A percentile compares a stretch with the other conserved stretches of the same genome.
Conservation (phyloP, 2,113 vertebrate genomes). For the Phoenicopterus ruber region DNA sequence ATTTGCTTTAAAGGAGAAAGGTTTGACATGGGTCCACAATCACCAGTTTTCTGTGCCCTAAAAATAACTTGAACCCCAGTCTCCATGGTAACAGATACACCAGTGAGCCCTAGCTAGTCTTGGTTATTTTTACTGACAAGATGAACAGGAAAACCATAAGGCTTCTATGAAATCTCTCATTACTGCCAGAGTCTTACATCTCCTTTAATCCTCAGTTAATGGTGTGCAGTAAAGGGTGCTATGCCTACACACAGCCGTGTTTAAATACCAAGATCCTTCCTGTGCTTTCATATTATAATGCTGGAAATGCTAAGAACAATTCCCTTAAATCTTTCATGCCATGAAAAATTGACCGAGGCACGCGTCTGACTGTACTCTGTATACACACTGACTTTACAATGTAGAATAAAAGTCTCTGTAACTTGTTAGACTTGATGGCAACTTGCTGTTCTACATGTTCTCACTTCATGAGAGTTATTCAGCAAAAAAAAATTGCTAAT, state of each 20-base stretch:
- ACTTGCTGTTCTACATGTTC: background rate
- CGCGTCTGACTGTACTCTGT: background rate
- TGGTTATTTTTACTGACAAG: slow-evolving; percentile 37
- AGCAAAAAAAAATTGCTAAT: background rate
- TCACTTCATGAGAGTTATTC: background rate
- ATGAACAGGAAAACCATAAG: slow-evolving; percentile 5
- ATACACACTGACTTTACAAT: background rate
- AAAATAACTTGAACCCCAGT: slow-evolving; percentile 37
- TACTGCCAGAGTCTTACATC: background rate
- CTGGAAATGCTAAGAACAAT: background rate
- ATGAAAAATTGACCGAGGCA: background rate
- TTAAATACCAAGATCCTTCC: background rate
- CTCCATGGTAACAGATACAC: slow-evolving; percentile 39
- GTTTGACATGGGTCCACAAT: background rate
- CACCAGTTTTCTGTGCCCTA: background rate
- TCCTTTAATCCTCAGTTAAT: slow-evolving; percentile 22
- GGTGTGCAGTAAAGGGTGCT: background rate
- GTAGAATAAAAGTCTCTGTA: background rate
- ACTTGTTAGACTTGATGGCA: background rate
- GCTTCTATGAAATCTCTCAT: slow-evolving; percentile 13
- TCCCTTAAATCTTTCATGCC: background rate
- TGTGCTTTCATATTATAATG: background rate
- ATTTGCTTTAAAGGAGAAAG: background rate
- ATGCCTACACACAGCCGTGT: background rate
- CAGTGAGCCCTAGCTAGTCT: background rate